Evolutionary conservation across 2,888 invertebrate genomes (phyloP).

Genomic region (Eristalis tenax): DNA sequence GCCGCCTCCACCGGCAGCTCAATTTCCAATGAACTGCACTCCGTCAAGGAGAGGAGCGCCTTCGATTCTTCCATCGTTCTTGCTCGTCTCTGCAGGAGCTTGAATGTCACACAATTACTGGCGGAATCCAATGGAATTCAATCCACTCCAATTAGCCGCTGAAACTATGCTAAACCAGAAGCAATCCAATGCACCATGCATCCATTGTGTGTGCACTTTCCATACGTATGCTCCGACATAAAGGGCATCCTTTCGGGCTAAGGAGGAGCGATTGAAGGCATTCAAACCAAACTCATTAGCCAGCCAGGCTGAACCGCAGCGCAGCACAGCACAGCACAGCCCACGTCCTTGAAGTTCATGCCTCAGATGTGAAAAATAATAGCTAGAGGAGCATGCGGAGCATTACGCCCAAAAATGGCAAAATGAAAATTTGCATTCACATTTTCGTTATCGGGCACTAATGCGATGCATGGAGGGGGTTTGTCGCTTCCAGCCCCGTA

Average conservation of each 20-base stretch:
- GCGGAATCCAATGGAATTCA: constrained; percentile 55
- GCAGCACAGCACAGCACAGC: not conserved
- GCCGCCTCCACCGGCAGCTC: not conserved
- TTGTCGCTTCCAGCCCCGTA: constrained; percentile 26
- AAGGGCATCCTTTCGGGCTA: constrained; percentile 25
- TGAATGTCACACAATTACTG: constrained; percentile 40
- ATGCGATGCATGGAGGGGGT: constrained; percentile 43
- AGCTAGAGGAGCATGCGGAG: not conserved
- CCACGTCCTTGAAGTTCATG: not conserved
- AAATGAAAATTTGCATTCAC: constrained; percentile 45
- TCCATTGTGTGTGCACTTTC: constrained; percentile 29
- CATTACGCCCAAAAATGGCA: constrained; percentile 11
- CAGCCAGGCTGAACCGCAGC: not conserved
- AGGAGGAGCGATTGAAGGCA: constrained; percentile 11
- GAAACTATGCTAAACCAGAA: constrained; percentile 49
- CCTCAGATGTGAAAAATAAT: not conserved
- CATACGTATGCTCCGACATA: constrained; percentile 16
- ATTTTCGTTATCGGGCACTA: constrained; percentile 34
- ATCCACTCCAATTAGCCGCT: constrained; percentile 66
- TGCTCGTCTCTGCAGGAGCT: not conserved
- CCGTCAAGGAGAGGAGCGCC: not conserved
- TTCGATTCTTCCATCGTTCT: not conserved
- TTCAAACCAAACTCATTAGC: constrained; percentile 31
- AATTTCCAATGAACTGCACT: not conserved
- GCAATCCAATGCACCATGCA: constrained; percentile 31